Base-by-base conservation (phyloP, 2,797 vertebrate species). In the Lacerta agilis region DNA sequence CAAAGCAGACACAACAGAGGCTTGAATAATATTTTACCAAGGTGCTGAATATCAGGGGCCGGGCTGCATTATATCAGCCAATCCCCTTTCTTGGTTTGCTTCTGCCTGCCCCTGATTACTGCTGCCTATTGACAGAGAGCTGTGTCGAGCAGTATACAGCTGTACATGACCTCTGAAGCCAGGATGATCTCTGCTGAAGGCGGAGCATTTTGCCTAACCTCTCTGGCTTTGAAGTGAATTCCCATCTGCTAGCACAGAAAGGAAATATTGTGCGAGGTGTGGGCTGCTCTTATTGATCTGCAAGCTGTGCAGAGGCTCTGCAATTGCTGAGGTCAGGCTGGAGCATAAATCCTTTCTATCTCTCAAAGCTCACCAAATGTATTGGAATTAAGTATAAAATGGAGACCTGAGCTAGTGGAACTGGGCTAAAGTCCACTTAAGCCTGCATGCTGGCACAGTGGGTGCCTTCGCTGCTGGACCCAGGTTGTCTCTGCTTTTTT, bases 171-270 rank as follows among this genome's bases (percentile, higher is more conserved):
- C 55, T 80, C 58, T 66, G 33, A 77, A 90, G 81, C 33, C 67
- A 66, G 15, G 45, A 87, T 67, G 86, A 73, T 64, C 66, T 79
- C 66, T 85, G 82, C 67, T 80, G 55, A 90, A 55, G 33, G 67
- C 43, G 27, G 67, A n/a, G 10, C 33, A 17, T 67, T 84, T 71
- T 84, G n/a, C 71, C 41, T 79, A 73, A 87, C 41, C 67, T 20
- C 76, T 64, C 66, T 73, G 76, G 36, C 67, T 87, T 83, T 66
- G 81, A 84, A 90, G n/a, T 66, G 77, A 83, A 80, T 83, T 84
- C 58, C 69, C 41, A 41, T 75, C 81, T 80, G 85, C 18, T 3
- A 55, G 41, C 41, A 29, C 33, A 41, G 76, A 41, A 75, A 75
- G 66, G 72, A 77, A 82, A 61, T 41, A 43, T 43, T 72, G 84